These are phyloP conservation scores for Haliaeetus leucogaster DNA, from an alignment of 2,113 vertebrate species.

Conservation along the genomic window DNA sequence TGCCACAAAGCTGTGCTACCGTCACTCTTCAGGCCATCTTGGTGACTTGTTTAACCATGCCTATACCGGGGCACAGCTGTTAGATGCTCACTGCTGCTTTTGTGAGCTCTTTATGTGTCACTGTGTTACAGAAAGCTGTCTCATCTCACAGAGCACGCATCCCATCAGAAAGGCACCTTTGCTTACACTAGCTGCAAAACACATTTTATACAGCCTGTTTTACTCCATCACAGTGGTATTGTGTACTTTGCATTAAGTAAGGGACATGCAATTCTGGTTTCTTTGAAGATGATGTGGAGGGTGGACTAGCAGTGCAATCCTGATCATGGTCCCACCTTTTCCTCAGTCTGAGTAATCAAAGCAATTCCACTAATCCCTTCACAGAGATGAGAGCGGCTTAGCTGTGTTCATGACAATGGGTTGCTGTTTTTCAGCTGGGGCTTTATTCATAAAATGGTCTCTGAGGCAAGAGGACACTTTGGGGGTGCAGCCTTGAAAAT, in stretches of 20 bases:
- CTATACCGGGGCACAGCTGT: background rate
- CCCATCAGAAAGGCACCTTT: background rate
- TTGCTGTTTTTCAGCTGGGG: background rate
- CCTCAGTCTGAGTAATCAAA: constrained; percentile 30
- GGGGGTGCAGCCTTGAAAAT: background rate
- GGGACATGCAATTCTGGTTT: background rate
- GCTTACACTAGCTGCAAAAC: background rate
- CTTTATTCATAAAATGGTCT: background rate
- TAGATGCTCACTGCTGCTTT: background rate
- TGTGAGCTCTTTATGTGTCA: background rate
- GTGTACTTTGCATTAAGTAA: constrained; percentile 8
- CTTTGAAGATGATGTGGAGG: constrained; percentile 5
- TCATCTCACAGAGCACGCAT: background rate
- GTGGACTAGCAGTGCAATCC: background rate
- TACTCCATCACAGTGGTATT: background rate
- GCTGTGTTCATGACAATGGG: background rate
- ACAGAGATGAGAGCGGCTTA: background rate
- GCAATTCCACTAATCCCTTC: constrained; percentile 38
- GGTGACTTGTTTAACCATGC: background rate
- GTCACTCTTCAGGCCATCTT: background rate
- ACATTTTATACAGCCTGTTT: background rate
- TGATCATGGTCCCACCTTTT: constrained; percentile 6
- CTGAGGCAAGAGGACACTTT: background rate
- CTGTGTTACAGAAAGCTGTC: background rate
- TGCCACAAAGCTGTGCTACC: background rate